phyloP scores from a whole-genome alignment of 2,113 vertebrate genomes.

The Protomyctophum bolini region DNA sequence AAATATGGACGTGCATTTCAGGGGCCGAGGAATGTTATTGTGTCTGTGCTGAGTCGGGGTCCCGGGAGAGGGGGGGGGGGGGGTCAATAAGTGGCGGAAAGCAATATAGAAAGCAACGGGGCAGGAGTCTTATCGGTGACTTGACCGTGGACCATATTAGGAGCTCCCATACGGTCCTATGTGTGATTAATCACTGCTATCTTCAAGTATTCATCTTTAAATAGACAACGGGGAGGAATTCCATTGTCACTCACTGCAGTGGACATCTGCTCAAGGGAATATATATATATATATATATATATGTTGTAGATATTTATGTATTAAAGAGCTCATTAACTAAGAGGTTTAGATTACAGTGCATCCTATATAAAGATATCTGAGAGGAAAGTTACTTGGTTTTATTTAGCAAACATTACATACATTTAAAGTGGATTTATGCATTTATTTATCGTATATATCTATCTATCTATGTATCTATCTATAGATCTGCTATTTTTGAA shows the following conservation, averaged over 20 bases:
- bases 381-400: no score
- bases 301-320: not conserved
- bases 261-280: conserved; percentile 38
- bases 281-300: not conserved
- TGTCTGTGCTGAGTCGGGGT: conserved; percentile 57
- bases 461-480: no score
- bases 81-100: conserved; percentile 58
- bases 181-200: conserved; percentile 70
- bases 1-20: conserved; percentile 73
- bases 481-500: no score
- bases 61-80: conserved; percentile 40
- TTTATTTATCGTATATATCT: no score
- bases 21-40: conserved; percentile 72
- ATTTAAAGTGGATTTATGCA: no score
- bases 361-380: no score
- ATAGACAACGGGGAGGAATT: conserved; percentile 66
- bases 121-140: conserved; percentile 65
- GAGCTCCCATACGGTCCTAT: conserved; percentile 41
- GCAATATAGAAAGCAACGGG: conserved; percentile 71
- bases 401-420: no score
- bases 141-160: conserved; percentile 66
- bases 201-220: conserved; percentile 63
- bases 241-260: conserved; percentile 39
- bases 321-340: no score
- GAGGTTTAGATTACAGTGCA: no score